Base-by-base conservation (phyloP, 2,113 vertebrate genomes). In the Aleadryas rufinucha region DNA sequence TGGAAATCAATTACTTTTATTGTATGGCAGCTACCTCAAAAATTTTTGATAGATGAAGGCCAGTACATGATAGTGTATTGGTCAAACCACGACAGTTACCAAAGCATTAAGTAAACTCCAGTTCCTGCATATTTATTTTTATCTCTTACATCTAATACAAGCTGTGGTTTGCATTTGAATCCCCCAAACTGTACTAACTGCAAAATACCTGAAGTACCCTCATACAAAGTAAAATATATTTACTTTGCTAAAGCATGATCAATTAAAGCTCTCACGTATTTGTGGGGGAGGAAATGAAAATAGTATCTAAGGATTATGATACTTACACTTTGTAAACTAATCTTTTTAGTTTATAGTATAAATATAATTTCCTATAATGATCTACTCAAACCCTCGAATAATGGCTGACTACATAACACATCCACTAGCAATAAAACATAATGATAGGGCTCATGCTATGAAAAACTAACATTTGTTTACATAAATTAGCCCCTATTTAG, bases 401-500 rank as follows among this genome's bases (percentile, higher is more conserved):
- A 95, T 41, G 78, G 45, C 72, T 77, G 60, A 87, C 52, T 74
- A 66, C 11, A 8, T 52, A 93, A 79, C 59, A 50, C 12, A 88
- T 33, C 15, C 26, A 86, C 39, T 42, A 84, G 93, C 56, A 87
- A 86, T 75, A 87, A 76, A 72, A 66, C 76, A 77, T 54, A 87
- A 92, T 71, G 71, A 92, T 20, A 72, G n/a, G 13, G 70, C 71
- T 93, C 76, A 50, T 70, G 52, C 20, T 77, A 69, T 52, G 53
- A 72, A 90, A 93, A 68, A 54, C 70, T 74, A 87, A 79, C 54
- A n/a, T 87, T 93, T 97, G 90, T 94, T 97, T 96, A 96, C 76
- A 96, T 79, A 96, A 98, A 97, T 98, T 96, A 97, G 64, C 42
- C 90, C 28, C 63, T 69, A 91, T 95, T 98, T 95, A 96, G 86